Base-by-base conservation (phyloP, 2,888 invertebrate genomes). In the Charanyca ferruginea region DNA sequence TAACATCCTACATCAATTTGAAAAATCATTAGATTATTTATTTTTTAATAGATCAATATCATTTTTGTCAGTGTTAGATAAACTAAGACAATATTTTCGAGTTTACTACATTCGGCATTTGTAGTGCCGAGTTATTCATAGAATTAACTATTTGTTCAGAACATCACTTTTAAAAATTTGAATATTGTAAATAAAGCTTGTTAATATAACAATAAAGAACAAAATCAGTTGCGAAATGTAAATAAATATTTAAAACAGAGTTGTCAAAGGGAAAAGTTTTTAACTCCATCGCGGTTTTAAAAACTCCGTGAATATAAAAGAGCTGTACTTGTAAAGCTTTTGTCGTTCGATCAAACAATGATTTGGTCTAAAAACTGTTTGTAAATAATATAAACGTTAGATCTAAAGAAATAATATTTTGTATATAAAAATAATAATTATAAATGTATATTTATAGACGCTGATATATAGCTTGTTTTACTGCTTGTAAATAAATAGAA, bases 401-500 rank as follows among this genome's bases (percentile, higher is more conserved):
- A 62, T 77, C 55, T 65, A 68, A 75, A 74, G 28, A 52, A 72
- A 66, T 73, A 72, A 66, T 73, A 73, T 77, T 71, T 77, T 85
- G 83, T 87, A 85, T 75, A 87, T 80, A 80, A 73, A 66, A 69
- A 59, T 67, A 73, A 77, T 1, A n/a, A n/a, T n/a, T n/a, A 44
- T 77, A 83, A 77, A 73, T 84, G 79, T 83, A 83, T 81, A 84
- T 85, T 83, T 79, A 65, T 81, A 73, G 75, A 80, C 35, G 80
- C 81, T 76, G 63, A 68, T 49, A 77, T 42, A 68, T 75, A 58
- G 78, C 82, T 85, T 85, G 65, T 76, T 84, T 70, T 69, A 78
- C 61, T 63, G 87, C 84, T 86, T 89, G 87, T 88, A 88, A 81
- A 89, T 87, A 87, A 73, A 70, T 69, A 80, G 74, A 77, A 61